phyloP scores from a whole-genome alignment of 2,888 invertebrate species.

The Machimus rusticus region DNA sequence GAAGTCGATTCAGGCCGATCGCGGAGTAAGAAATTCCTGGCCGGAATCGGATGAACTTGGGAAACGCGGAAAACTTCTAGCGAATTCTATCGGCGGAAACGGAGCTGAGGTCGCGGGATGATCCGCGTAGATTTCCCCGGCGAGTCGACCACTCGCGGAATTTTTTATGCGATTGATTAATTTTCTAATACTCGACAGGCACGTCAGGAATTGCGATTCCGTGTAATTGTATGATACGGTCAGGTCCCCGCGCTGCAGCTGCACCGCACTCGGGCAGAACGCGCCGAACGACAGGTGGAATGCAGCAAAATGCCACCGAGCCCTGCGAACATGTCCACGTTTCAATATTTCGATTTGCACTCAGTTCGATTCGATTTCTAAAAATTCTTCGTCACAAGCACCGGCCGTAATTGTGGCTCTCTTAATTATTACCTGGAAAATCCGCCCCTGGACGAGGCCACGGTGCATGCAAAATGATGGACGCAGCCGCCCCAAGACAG shows the following conservation, averaged over 20 bases:
- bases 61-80: constrained; percentile 3
- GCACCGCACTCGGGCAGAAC: background rate
- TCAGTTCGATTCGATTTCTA: constrained; percentile 15
- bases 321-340: background rate
- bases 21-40: background rate
- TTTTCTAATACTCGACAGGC: constrained; percentile 46
- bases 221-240: constrained; percentile 23
- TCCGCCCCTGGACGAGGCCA: background rate
- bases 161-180: constrained; percentile 46
- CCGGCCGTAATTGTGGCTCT: background rate
- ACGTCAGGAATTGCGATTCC: constrained; percentile 44
- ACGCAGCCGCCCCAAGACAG: background rate
- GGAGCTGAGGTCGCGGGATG: background rate
- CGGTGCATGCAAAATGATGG: background rate
- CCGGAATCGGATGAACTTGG: background rate
- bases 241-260: background rate
- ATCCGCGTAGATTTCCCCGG: background rate
- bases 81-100: background rate
- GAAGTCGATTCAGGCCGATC: background rate
- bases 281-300: constrained; percentile 16
- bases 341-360: constrained; percentile 25
- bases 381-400: constrained; percentile 1
- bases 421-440: constrained; percentile 5
- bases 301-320: constrained; percentile 23
- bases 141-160: constrained; percentile 14